phyloP scores from a whole-genome alignment of 2,113 vertebrate species.

The Eulacestoma nigropectus region DNA sequence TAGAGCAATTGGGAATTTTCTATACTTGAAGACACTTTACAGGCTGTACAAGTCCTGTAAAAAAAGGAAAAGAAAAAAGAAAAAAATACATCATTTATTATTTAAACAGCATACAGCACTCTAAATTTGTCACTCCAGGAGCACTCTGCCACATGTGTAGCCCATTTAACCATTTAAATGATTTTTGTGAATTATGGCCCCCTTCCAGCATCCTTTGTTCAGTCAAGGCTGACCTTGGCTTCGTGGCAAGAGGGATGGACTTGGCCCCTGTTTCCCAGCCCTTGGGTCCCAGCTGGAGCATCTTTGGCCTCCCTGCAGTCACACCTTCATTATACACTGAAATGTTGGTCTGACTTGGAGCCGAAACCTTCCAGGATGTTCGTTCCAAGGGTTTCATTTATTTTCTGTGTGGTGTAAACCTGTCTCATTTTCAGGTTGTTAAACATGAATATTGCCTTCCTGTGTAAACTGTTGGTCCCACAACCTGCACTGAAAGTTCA shows the following conservation, averaged over 20 bases:
- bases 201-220: not conserved
- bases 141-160: conserved; percentile 35
- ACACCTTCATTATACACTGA: not conserved
- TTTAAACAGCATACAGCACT: conserved; percentile 45
- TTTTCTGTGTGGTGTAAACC: not conserved
- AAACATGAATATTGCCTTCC: not conserved
- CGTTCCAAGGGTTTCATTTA: not conserved
- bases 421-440: not conserved
- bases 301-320: not conserved
- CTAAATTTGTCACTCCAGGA: conserved; percentile 38
- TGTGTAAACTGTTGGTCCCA: not conserved
- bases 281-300: not conserved
- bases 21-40: conserved; percentile 16
- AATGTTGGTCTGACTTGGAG: not conserved
- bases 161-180: conserved; percentile 49
- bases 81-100: conserved; percentile 32
- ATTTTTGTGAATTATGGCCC: not conserved
- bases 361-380: not conserved
- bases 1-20: conserved; percentile 1
- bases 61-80: not conserved
- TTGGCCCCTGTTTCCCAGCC: not conserved
- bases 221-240: not conserved
- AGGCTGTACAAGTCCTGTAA: not conserved
- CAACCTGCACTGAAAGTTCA: not conserved
- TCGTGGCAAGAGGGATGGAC: not conserved